Evolutionary conservation across 2,797 vertebrate genomes (phyloP).

Genomic region (Pangasius sanitwongsei): DNA sequence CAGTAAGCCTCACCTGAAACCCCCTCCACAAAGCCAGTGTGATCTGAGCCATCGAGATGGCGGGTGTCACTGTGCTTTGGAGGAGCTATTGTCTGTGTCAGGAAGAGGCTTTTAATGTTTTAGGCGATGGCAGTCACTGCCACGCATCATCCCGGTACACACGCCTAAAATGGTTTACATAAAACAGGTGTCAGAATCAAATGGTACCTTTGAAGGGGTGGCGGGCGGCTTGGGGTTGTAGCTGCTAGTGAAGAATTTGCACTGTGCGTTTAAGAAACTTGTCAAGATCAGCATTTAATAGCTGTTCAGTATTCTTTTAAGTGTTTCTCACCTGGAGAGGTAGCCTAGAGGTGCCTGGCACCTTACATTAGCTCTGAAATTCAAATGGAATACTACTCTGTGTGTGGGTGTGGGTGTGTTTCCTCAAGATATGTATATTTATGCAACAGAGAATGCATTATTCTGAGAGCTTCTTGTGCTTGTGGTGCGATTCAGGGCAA

Average conservation of each 20-base stretch:
- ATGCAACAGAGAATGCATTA: slow-evolving; percentile 50
- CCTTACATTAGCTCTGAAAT: slow-evolving; percentile 77
- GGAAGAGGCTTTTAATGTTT: slow-evolving; percentile 70
- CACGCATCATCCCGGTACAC: slow-evolving; percentile 60
- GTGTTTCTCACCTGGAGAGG: slow-evolving; percentile 73
- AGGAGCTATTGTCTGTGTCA: slow-evolving; percentile 77
- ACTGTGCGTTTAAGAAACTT: slow-evolving; percentile 78
- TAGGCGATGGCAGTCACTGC: slow-evolving; percentile 71
- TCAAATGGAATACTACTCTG: slow-evolving; percentile 69
- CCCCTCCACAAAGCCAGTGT: slow-evolving; percentile 71
- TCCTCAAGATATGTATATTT: slow-evolving; percentile 54
- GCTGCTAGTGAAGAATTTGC: slow-evolving; percentile 67
- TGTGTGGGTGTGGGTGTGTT: slow-evolving; percentile 49
- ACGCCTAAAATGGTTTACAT: slow-evolving; percentile 77
- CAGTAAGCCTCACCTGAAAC: slow-evolving; percentile 75
- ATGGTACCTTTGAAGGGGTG: slow-evolving; percentile 75
- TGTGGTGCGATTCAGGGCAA: slow-evolving; percentile 48
- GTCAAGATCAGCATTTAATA: slow-evolving; percentile 80
- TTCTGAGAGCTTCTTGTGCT: slow-evolving; percentile 25
- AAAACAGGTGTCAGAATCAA: slow-evolving; percentile 79
- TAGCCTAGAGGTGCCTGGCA: slow-evolving; percentile 76
- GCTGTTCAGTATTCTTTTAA: slow-evolving; percentile 72
- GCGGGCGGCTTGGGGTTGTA: slow-evolving; percentile 58
- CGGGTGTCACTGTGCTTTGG: slow-evolving; percentile 73
- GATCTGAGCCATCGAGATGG: slow-evolving; percentile 74